Conservation (phyloP, 2,888 invertebrate genomes). For the Mylabris sibirica region DNA sequence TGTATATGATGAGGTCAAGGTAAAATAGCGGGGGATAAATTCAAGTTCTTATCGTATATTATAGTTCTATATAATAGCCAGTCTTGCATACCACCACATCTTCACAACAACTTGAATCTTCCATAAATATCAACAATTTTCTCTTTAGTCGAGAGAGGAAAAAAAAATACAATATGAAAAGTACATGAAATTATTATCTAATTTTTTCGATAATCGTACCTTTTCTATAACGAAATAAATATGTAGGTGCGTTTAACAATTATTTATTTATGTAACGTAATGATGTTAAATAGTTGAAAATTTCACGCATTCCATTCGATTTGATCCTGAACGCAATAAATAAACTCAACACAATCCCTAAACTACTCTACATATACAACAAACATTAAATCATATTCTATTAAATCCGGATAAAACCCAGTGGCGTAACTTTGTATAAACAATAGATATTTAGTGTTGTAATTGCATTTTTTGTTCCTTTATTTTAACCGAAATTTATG, state of each 20-base stretch:
- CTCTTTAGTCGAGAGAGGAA: too few species aligned
- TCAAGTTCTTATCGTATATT: slow-evolving; percentile 12
- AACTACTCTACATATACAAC: not conserved
- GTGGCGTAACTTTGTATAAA: slow-evolving; percentile 4
- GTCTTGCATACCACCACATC: slow-evolving; percentile 7
- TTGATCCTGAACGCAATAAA: slow-evolving; percentile 10
- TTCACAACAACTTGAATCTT: slow-evolving; percentile 5
- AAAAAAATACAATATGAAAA: too few species aligned
- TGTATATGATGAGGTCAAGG: slow-evolving; percentile 9
- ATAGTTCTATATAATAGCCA: slow-evolving; percentile 1
- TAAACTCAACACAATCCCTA: not conserved
- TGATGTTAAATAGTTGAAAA: not conserved
- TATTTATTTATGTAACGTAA: not conserved
- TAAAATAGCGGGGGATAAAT: slow-evolving; percentile 12
- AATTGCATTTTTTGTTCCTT: not conserved
- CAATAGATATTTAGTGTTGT: too few species aligned
- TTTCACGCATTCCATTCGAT: slow-evolving; percentile 10
- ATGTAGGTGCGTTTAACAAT: not conserved
- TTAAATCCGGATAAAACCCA: not conserved
- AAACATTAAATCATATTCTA: not conserved
- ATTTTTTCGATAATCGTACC: not conserved
- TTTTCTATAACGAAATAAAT: not conserved
- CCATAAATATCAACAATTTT: not conserved
- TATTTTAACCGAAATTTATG: not conserved
- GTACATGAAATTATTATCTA: not conserved